A percentile compares a stretch with the other conserved stretches of the same genome.
These are phyloP conservation scores for Dolichoris vasculosae DNA, from an alignment of 1,140 invertebrate genomes.

Conservation along the genomic window DNA sequence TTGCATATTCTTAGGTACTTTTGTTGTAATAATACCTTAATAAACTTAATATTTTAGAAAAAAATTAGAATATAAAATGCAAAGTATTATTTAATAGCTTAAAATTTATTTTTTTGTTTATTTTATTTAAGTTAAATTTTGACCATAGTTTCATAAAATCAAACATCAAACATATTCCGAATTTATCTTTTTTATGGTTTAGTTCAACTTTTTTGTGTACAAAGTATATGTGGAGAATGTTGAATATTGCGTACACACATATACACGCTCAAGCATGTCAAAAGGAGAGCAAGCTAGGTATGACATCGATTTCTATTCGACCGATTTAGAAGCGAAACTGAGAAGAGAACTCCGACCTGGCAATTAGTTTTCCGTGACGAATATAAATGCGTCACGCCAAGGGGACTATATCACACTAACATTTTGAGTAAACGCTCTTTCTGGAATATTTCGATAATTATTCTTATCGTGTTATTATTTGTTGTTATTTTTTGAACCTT, in stretches of 20 bases:
- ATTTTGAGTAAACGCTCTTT: neutral
- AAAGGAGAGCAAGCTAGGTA: conserved; percentile 37
- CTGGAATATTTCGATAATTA: neutral
- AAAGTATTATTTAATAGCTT: no score
- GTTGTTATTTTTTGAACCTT: neutral
- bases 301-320: conserved; percentile 57
- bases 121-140: no score
- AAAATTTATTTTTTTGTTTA: no score
- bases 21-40: no score
- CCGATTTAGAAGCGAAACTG: conserved; percentile 50
- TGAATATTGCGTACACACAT: neutral
- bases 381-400: conserved; percentile 38
- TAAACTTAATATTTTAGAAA: no score
- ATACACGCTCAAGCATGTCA: neutral
- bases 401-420: conserved; percentile 1
- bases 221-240: no score
- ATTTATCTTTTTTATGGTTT: no score
- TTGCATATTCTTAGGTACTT: no score
- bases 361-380: conserved; percentile 55
- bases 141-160: no score
- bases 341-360: conserved; percentile 51
- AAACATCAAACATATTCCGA: no score
- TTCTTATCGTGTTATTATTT: neutral
- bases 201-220: no score
- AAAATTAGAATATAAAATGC: no score